phyloP scores from a whole-genome alignment of 2,888 invertebrate genomes.

The Salpingus planirostris region DNA sequence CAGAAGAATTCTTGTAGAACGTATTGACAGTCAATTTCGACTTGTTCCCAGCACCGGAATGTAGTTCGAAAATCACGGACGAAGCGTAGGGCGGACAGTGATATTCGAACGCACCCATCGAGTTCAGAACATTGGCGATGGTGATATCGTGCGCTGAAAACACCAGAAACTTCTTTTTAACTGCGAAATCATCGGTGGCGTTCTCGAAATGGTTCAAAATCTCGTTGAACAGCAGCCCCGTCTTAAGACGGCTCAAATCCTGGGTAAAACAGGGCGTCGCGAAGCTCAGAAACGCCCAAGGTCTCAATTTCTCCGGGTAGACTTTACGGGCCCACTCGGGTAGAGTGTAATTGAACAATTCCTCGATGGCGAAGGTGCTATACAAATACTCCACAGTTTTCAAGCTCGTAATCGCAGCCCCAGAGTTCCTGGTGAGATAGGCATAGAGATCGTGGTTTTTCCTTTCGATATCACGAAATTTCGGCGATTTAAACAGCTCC shows the following conservation, averaged over 20 bases:
- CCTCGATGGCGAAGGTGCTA: slow-evolving; percentile 60
- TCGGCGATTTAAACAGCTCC: slow-evolving; percentile 35
- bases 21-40: slow-evolving; percentile 35
- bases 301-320: slow-evolving; percentile 55
- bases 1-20: slow-evolving; percentile 61
- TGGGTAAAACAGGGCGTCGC: slow-evolving; percentile 47
- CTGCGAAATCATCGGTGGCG: slow-evolving; percentile 8
- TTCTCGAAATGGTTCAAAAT: slow-evolving; percentile 54
- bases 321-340: slow-evolving; percentile 34
- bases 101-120: slow-evolving; percentile 58
- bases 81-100: slow-evolving; percentile 63
- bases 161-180: slow-evolving; percentile 52
- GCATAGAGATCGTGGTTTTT: slow-evolving; percentile 55
- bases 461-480: slow-evolving; percentile 43
- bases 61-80: slow-evolving; percentile 62
- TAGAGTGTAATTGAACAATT: slow-evolving; percentile 47
- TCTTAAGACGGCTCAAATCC: slow-evolving; percentile 49
- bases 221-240: slow-evolving; percentile 60
- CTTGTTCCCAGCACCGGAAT: slow-evolving; percentile 26
- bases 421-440: slow-evolving; percentile 57
- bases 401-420: slow-evolving; percentile 48
- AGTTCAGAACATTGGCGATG: slow-evolving; percentile 62
- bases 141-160: slow-evolving; percentile 81
- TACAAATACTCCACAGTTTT: slow-evolving; percentile 53
- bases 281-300: slow-evolving; percentile 56